Conservation (phyloP, 2,113 vertebrate species). For the Genyomyrus donnyi region DNA sequence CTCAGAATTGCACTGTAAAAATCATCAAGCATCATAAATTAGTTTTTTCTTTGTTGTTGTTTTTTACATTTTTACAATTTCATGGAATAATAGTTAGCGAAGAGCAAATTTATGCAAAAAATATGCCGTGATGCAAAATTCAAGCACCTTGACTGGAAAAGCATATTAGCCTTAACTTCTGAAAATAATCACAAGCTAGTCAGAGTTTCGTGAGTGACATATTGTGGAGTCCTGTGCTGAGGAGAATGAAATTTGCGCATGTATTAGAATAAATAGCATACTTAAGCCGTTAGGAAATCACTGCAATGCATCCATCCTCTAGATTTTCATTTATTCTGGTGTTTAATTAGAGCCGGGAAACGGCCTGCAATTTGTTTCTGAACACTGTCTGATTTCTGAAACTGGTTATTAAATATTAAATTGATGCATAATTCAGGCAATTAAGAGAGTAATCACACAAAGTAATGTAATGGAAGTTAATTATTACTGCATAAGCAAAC, state of each 20-base stretch:
- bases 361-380: constrained; percentile 98
- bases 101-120: neutral
- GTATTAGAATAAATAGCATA: constrained; percentile 99
- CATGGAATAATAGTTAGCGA: neutral
- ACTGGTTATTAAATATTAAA: constrained; percentile 99
- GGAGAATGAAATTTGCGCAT: constrained; percentile 88
- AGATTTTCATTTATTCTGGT: constrained; percentile 98
- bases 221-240: constrained; percentile 89
- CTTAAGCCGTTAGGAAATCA: constrained; percentile 99
- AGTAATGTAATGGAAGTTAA: constrained; percentile 99
- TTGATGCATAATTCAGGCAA: constrained; percentile 99
- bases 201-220: constrained; percentile 67
- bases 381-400: constrained; percentile 99
- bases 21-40: neutral
- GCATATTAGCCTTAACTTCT: constrained; percentile 63
- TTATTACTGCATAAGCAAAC: constrained; percentile 99
- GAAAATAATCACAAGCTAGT: constrained; percentile 60
- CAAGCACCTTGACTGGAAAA: constrained; percentile 58
- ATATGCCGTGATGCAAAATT: constrained; percentile 70
- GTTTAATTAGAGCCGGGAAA: constrained; percentile 99
- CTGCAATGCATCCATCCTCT: constrained; percentile 93
- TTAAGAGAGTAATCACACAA: constrained; percentile 99
- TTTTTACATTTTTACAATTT: neutral
- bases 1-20: neutral
- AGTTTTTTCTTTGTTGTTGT: neutral